Evolutionary conservation across 2,888 invertebrate genomes (phyloP), one percentile per base, ranked within the genome.

Genomic region (Nemapogon koenigi): DNA sequence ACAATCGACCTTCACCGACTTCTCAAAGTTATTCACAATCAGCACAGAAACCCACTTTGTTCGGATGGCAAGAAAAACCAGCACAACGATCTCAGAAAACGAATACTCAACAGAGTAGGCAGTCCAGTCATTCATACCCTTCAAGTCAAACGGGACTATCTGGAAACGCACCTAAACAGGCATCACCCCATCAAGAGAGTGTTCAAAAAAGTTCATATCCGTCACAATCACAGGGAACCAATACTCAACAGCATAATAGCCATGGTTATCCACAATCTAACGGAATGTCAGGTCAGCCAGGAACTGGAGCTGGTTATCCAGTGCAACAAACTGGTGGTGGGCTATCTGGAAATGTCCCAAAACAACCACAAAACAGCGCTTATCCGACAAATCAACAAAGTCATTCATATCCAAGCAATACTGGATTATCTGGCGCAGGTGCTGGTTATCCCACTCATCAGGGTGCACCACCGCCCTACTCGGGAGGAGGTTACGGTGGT

Each of bases 21-120:
- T 72, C 76, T 1, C 55, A 71, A 10, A 70, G 69, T 45, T 56
- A 63, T 46, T 62, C 72, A 22, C 73, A 72, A 52, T 53, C 62
- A 15, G 45, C 56, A 16, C 55, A 52, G 4, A 49, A 57, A 28
- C 71, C 72, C 7, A 60, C 71, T 22, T 47, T 71, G 11, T 69
- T 51, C 47, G 75, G 67, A 43, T 78, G 78, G 76, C 75, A 76
- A 52, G 67, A 71, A 53, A 61, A 59, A 50, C 47, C 70, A 18
- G 57, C 56, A 11, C 62, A 58, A 43, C 61, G 60, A 42, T 53
- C 59, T 2, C 61, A 62, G 43, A 50, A 52, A 8, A 49, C 52
- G 14, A 18, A 18, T 28, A 52, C 66, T 8, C 55, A 57, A 43
- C 63, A 65, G 46, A 53, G 66, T 4, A 64, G 62, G 18, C 55